These are phyloP conservation scores for Mythimna lalbum DNA, from an alignment of 2,888 invertebrate species.

Conservation along the genomic window DNA sequence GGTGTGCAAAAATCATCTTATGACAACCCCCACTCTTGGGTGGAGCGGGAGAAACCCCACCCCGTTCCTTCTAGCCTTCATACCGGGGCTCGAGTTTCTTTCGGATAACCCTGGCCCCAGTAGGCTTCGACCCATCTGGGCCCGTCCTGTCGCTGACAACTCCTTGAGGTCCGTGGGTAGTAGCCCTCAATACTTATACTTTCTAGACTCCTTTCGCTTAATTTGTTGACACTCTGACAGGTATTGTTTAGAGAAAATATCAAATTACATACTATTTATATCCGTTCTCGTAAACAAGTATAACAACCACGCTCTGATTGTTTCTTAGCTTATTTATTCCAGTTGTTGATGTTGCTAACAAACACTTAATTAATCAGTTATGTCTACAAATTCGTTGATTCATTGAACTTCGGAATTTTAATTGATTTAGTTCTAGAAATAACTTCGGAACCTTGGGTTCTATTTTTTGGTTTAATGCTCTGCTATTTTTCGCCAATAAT, in stretches of 20 bases:
- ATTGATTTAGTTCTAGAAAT: conserved; percentile 14
- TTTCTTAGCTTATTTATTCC: conserved; percentile 20
- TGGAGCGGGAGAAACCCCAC: too few relatives aligned
- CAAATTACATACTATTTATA: background rate
- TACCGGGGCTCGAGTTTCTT: too few relatives aligned
- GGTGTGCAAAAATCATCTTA: too few relatives aligned
- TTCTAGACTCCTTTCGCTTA: background rate
- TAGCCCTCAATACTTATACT: too few relatives aligned
- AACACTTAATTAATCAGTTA: conserved; percentile 10
- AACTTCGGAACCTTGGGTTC: background rate
- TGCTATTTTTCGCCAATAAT: too few relatives aligned
- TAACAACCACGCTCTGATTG: background rate
- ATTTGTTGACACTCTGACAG: background rate
- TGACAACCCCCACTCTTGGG: too few relatives aligned
- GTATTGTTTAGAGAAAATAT: background rate
- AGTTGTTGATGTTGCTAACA: conserved; percentile 25
- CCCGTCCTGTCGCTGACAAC: too few relatives aligned
- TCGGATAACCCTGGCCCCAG: too few relatives aligned
- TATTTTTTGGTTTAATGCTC: too few relatives aligned
- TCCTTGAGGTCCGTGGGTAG: too few relatives aligned
- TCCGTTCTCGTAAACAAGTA: background rate
- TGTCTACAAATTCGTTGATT: conserved; percentile 3
- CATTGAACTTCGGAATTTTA: conserved; percentile 5
- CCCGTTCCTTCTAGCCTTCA: too few relatives aligned
- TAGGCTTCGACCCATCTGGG: too few relatives aligned